A percentile compares a stretch with the other conserved stretches of the same genome.
Evolutionary conservation across 2,888 invertebrate species (phyloP).

Genomic region (Eilema griseolum): DNA sequence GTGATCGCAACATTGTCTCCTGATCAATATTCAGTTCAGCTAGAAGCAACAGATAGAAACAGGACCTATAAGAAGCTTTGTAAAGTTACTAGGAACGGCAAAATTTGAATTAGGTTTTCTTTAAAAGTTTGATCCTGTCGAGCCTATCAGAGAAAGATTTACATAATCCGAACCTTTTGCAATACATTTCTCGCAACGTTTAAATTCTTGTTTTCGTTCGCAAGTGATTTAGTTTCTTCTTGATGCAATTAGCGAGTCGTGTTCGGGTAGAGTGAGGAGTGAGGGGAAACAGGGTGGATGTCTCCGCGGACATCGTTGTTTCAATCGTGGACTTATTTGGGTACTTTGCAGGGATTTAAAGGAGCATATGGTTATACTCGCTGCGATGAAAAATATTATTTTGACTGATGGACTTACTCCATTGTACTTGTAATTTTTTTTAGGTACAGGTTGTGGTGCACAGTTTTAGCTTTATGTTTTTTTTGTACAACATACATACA

Average conservation of each 20-base stretch:
- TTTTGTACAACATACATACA: not conserved
- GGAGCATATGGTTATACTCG: not conserved
- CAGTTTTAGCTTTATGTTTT: not conserved
- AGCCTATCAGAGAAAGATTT: constrained; percentile 5
- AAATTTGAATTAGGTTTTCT: constrained; percentile 7
- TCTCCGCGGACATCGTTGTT: constrained; percentile 25
- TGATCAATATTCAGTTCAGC: not conserved
- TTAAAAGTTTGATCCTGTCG: constrained; percentile 10
- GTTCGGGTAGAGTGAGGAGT: constrained; percentile 20
- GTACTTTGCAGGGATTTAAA: constrained; percentile 15
- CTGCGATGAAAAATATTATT: not conserved
- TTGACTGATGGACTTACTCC: not conserved
- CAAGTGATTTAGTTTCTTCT: constrained; percentile 46
- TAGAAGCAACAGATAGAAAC: not conserved
- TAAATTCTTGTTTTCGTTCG: constrained; percentile 23
- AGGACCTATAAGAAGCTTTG: not conserved
- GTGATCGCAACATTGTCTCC: not conserved
- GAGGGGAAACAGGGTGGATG: not conserved
- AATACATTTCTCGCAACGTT: constrained; percentile 14
- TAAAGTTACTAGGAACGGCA: not conserved
- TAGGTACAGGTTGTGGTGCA: not conserved
- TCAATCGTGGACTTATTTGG: constrained; percentile 32
- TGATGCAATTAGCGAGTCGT: constrained; percentile 45
- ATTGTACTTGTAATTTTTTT: not conserved
- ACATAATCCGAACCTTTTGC: constrained; percentile 10